These are phyloP conservation scores for Paraescarpia echinospica DNA, from an alignment of 1,140 invertebrate species.

Conservation along the genomic window DNA sequence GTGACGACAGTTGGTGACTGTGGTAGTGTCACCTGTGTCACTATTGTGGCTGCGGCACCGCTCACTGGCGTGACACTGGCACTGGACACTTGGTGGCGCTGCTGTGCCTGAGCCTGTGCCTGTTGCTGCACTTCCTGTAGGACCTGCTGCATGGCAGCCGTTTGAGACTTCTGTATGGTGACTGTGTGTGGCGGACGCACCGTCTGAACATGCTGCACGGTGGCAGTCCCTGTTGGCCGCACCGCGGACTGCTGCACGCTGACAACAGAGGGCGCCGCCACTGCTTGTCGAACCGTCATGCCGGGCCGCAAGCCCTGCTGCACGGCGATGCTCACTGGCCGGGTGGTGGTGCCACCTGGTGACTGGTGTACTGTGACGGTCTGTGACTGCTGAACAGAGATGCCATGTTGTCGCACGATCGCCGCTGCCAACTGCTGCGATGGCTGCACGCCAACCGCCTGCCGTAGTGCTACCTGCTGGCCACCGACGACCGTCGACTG, in stretches of 20 bases:
- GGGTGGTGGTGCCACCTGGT: background rate
- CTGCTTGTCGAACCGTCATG: background rate
- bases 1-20: background rate
- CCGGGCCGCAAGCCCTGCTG: constrained; percentile 10
- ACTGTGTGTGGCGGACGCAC: background rate
- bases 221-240: background rate
- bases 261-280: background rate
- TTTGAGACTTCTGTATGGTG: background rate
- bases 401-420: background rate
- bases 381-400: constrained; percentile 7
- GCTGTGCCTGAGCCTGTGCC: constrained; percentile 20
- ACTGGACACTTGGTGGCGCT: background rate
- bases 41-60: background rate
- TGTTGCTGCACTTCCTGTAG: constrained; percentile 23
- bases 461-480: background rate
- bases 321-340: constrained; percentile 9
- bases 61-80: background rate
- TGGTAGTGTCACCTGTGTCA: background rate
- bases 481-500: background rate
- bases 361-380: background rate
- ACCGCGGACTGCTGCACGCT: background rate
- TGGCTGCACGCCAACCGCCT: background rate
- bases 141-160: constrained; percentile 18
- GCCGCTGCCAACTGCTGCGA: background rate
- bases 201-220: background rate